Conservation (phyloP, 2,888 invertebrate genomes). For the Vesta saturnalis region DNA sequence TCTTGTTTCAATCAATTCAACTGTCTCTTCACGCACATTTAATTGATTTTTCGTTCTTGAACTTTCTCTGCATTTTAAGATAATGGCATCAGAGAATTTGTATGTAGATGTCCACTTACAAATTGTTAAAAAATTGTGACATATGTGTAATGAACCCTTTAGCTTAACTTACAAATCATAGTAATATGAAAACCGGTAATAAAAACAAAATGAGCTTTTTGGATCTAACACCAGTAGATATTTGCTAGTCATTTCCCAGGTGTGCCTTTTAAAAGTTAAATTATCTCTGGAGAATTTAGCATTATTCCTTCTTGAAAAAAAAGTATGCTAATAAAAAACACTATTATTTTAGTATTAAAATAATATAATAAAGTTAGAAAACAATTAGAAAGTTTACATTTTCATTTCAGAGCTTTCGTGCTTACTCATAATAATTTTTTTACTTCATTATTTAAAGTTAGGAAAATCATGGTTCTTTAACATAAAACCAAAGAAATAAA, state of each 20-base stretch:
- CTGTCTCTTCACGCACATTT: conserved; percentile 10
- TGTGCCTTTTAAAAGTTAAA: conserved; percentile 21
- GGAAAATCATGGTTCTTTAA: conserved; percentile 12
- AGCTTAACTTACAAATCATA: not conserved
- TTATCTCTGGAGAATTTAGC: conserved; percentile 16
- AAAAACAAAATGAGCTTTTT: conserved; percentile 20
- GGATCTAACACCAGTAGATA: conserved; percentile 17
- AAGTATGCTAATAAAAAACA: conserved; percentile 19
- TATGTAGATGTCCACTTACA: not conserved
- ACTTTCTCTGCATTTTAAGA: not conserved
- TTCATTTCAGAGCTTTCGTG: conserved; percentile 6
- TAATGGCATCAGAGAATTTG: not conserved
- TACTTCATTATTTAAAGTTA: not conserved
- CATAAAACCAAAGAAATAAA: conserved; percentile 14
- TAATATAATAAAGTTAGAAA: not conserved
- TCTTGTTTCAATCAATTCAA: not conserved
- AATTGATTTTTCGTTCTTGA: conserved; percentile 12
- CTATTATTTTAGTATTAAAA: conserved; percentile 17
- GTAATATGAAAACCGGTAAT: conserved; percentile 21
- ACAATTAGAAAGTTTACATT: not conserved
- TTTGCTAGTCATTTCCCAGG: conserved; percentile 30
- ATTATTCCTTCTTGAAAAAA: conserved; percentile 14
- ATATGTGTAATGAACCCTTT: too few species aligned
- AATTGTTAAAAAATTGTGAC: too few species aligned
- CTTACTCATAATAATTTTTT: not conserved